These are phyloP conservation scores for Ctenopoma kingsleyae DNA, from an alignment of 2,797 vertebrate species.

Conservation along the genomic window DNA sequence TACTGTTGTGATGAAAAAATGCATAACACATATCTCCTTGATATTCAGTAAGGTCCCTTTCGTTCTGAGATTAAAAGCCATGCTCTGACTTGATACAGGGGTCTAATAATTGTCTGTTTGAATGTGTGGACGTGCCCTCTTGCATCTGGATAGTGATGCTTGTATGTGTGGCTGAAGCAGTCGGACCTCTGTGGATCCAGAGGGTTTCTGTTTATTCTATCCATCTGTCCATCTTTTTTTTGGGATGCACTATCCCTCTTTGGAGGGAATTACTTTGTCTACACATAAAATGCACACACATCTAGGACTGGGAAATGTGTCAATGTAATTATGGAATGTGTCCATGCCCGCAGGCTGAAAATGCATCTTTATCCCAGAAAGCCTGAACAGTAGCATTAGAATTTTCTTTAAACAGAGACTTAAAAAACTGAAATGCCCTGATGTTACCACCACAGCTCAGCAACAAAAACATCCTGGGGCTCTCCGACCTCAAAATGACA, in stretches of 20 bases:
- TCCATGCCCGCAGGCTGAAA: no score
- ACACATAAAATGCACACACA: background rate
- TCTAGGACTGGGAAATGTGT: no score
- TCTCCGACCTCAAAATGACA: no score
- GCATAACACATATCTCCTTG: background rate
- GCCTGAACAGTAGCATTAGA: no score
- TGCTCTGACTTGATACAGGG: constrained; percentile 4
- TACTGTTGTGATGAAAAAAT: constrained; percentile 5
- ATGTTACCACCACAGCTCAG: no score
- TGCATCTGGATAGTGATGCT: constrained; percentile 19
- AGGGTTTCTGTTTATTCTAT: constrained; percentile 13
- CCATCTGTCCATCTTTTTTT: background rate
- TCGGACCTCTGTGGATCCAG: background rate
- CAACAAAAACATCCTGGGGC: no score
- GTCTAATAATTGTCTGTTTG: constrained; percentile 9
- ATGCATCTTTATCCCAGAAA: no score
- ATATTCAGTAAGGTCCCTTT: constrained; percentile 18
- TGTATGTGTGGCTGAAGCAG: constrained; percentile 9
- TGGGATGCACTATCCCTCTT: background rate
- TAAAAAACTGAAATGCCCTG: no score
- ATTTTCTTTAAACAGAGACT: no score
- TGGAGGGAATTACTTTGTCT: constrained; percentile 8
- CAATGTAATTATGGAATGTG: no score
- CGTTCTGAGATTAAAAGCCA: background rate
- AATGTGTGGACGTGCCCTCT: constrained; percentile 10